Conservation (phyloP, 37 sponge, comb jelly and placozoan genomes). For the Dysidea cf. avara region DNA sequence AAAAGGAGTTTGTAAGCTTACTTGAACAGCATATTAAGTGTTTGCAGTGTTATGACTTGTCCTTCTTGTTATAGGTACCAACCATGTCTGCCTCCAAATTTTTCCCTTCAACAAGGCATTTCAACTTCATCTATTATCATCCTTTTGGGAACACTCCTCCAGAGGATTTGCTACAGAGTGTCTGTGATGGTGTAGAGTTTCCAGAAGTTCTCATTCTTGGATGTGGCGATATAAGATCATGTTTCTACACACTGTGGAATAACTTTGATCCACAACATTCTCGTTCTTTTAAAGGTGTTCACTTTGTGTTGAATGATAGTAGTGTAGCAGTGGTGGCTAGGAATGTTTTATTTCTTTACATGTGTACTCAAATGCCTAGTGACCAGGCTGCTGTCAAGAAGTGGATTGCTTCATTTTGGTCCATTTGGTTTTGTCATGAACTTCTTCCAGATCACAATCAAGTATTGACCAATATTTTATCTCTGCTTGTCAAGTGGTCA, state of each 20-base stretch:
- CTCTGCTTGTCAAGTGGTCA: slow-evolving; percentile 7
- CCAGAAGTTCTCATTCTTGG: slow-evolving; percentile 35
- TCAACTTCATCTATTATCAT: slow-evolving; percentile 4
- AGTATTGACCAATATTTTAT: slow-evolving; percentile 3
- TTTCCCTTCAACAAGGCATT: slow-evolving; percentile 21
- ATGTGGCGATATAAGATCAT: slow-evolving; percentile 50
- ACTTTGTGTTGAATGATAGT: slow-evolving; percentile 40
- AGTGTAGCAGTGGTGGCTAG: slow-evolving; percentile 37
- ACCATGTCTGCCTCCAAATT: no score
- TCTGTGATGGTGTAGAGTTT: neutral
- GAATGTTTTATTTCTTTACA: slow-evolving; percentile 39
- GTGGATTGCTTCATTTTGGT: slow-evolving; percentile 46
- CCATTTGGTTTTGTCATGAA: slow-evolving; percentile 55
- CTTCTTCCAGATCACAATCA: slow-evolving; percentile 21
- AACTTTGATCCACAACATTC: slow-evolving; percentile 23
- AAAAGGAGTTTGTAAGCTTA: no score
- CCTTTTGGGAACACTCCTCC: slow-evolving; percentile 44
- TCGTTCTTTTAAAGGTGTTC: slow-evolving; percentile 20
- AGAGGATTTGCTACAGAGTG: slow-evolving; percentile 32
- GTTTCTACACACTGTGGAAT: slow-evolving; percentile 51
- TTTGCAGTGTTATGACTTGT: no score
- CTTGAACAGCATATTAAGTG: no score
- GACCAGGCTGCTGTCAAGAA: neutral
- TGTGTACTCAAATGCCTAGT: slow-evolving; percentile 9
- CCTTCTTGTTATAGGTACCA: no score